Conservation (phyloP, 1,140 invertebrate genomes). For the Diprion similis region DNA sequence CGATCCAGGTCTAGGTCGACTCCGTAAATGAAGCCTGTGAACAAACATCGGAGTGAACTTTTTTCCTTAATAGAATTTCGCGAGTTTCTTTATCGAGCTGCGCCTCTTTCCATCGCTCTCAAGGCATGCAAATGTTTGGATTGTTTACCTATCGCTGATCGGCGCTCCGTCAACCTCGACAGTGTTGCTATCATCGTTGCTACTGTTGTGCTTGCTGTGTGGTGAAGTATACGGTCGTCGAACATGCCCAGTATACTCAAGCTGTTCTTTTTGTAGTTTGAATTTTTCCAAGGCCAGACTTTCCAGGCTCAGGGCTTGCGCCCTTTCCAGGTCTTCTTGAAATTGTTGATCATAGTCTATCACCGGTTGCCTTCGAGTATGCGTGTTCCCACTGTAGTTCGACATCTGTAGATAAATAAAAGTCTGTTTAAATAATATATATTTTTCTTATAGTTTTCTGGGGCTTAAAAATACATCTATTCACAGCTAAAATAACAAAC, state of each 20-base stretch:
- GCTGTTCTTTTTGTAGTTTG: conserved; percentile 68
- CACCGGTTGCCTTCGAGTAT: conserved; percentile 45
- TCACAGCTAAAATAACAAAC: too few relatives aligned
- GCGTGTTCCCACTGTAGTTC: conserved; percentile 50
- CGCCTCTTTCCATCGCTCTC: neutral
- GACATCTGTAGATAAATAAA: conserved; percentile 55
- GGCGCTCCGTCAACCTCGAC: conserved; percentile 39
- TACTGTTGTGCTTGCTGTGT: conserved; percentile 31
- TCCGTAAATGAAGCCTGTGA: conserved; percentile 53
- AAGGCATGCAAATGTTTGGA: neutral
- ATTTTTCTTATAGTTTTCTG: too few relatives aligned
- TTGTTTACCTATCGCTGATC: conserved; percentile 44
- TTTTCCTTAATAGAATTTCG: neutral
- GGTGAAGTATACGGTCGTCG: conserved; percentile 30
- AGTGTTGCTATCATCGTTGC: conserved; percentile 36
- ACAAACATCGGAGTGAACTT: neutral
- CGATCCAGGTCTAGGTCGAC: conserved; percentile 63
- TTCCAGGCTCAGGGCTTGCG: conserved; percentile 85
- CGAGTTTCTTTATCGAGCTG: neutral
- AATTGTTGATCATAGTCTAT: conserved; percentile 81
- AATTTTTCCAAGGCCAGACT: conserved; percentile 83
- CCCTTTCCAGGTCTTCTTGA: conserved; percentile 83
- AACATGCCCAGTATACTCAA: conserved; percentile 36
- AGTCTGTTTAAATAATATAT: neutral
- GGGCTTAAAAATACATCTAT: too few relatives aligned